Base-by-base conservation (phyloP, 2,113 vertebrate species). In the Silurus asotus region DNA sequence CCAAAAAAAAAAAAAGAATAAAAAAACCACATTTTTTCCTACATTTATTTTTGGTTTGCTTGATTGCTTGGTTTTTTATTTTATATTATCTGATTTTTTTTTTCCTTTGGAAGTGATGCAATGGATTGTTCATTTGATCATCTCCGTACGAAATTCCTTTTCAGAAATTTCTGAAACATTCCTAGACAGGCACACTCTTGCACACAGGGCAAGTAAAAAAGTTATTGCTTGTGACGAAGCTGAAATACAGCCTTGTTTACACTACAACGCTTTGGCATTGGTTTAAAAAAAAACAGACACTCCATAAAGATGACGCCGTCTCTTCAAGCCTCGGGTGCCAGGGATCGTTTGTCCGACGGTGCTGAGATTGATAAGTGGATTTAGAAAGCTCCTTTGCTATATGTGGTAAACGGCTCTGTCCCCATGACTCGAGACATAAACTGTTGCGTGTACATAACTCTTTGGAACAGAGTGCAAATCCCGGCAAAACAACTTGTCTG, bases 401-500 rank as follows among this genome's bases (percentile, higher is more conserved):
- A 92, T 88, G 81, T 88, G 79, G 89, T 83, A 93, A 91, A 90
- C 86, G 67, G 89, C 89, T 89, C 88, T 86, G 92, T 93, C 93
- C 90, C 89, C 89, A 88, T 86, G 90, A 93, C 83, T 92, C 84
- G 72, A 90, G 92, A 92, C 91, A 91, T 94, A 93, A 94, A 94
- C 92, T 51, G 83, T 86, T 83, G 88, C 78, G 87, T 92, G 93
- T 95, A 92, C 92, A 94, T 95, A 95, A 95, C 93, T 95, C 94
- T 94, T 94, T 88, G 92, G 90, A 93, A 93, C 91, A 88, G 90
- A 89, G 91, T 92, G 92, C 93, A 92, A 94, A 94, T 94, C 94
- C 93, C 91, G 90, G 91, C 91, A 92, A 92, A 93, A 93, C 90
- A 91, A 90, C 93, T 91, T 87, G 89, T 92, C 89, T 86, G 89